Conservation (phyloP, 2,888 invertebrate species). For the Cheilosia vulpina region DNA sequence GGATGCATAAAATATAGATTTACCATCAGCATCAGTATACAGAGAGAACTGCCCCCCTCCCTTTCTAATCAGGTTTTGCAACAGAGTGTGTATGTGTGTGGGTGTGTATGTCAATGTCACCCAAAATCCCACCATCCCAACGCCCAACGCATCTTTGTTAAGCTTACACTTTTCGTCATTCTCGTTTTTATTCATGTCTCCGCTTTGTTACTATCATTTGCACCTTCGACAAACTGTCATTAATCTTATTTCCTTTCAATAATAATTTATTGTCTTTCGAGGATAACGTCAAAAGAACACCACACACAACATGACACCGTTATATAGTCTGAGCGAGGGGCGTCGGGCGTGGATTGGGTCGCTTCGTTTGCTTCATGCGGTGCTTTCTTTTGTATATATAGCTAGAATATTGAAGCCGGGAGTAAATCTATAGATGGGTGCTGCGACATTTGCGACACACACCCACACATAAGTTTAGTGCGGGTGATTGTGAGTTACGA, state of each 20-base stretch:
- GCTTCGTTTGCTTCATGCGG: slow-evolving; percentile 14
- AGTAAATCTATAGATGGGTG: slow-evolving; percentile 11
- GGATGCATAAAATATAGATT: slow-evolving; percentile 74
- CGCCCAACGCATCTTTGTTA: slow-evolving; percentile 56
- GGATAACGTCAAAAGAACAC: slow-evolving; percentile 73
- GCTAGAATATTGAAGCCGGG: slow-evolving; percentile 1
- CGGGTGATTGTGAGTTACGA: slow-evolving; percentile 61
- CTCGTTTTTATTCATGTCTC: slow-evolving; percentile 70
- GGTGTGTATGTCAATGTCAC: not conserved
- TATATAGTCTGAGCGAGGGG: slow-evolving; percentile 5
- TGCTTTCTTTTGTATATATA: slow-evolving; percentile 2
- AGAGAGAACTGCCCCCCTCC: too few relatives aligned
- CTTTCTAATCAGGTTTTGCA: not conserved
- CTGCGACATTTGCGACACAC: slow-evolving; percentile 7
- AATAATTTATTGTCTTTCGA: slow-evolving; percentile 75
- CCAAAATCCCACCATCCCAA: not conserved
- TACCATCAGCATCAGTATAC: slow-evolving; percentile 34
- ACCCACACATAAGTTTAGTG: slow-evolving; percentile 36
- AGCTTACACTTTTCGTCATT: slow-evolving; percentile 73
- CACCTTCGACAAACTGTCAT: slow-evolving; percentile 76
- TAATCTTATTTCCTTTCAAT: slow-evolving; percentile 75
- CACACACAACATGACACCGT: slow-evolving; percentile 41
- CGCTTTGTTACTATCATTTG: slow-evolving; percentile 75
- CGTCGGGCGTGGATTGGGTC: slow-evolving; percentile 43
- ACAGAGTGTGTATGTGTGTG: not conserved